These are phyloP conservation scores for Psettodes erumei DNA, from an alignment of 2,113 vertebrate species.

Conservation along the genomic window DNA sequence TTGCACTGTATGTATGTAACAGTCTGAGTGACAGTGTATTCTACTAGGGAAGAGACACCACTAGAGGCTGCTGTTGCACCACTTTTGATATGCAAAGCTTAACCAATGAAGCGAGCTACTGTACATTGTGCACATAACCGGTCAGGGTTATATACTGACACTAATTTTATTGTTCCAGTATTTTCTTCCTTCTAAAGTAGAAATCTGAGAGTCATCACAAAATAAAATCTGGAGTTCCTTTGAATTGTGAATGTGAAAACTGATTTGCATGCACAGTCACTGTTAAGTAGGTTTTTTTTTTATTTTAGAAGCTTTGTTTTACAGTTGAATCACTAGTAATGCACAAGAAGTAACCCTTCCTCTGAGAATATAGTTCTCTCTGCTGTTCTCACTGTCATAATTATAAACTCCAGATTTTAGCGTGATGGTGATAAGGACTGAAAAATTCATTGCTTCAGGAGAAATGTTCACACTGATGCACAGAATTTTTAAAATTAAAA, in stretches of 20 bases:
- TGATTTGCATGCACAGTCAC: slow-evolving; percentile 8
- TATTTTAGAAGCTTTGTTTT: slow-evolving; percentile 1
- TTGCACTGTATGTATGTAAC: slow-evolving; percentile 53
- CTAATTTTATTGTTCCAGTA: too few relatives aligned
- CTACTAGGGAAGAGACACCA: slow-evolving; percentile 37
- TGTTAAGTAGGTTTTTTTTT: too few relatives aligned
- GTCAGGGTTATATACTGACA: too few relatives aligned
- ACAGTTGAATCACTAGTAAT: not conserved
- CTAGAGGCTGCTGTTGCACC: slow-evolving; percentile 67
- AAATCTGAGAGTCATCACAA: slow-evolving; percentile 13
- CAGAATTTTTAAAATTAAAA: slow-evolving; percentile 19
- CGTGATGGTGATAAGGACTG: not conserved
- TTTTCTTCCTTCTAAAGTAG: not conserved
- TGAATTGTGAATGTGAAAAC: slow-evolving; percentile 23
- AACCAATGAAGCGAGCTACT: slow-evolving; percentile 14
- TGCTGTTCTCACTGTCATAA: slow-evolving; percentile 5
- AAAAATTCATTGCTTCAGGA: not conserved
- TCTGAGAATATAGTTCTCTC: not conserved
- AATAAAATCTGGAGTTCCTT: slow-evolving; percentile 18
- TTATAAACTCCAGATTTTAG: slow-evolving; percentile 16
- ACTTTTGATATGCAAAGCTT: slow-evolving; percentile 29
- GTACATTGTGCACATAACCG: slow-evolving; percentile 13
- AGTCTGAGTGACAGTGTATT: slow-evolving; percentile 2
- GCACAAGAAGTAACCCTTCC: not conserved
- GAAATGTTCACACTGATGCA: not conserved